These are phyloP conservation scores for Aspidiotus destructor DNA, from an alignment of 2,888 invertebrate species.

Conservation along the genomic window DNA sequence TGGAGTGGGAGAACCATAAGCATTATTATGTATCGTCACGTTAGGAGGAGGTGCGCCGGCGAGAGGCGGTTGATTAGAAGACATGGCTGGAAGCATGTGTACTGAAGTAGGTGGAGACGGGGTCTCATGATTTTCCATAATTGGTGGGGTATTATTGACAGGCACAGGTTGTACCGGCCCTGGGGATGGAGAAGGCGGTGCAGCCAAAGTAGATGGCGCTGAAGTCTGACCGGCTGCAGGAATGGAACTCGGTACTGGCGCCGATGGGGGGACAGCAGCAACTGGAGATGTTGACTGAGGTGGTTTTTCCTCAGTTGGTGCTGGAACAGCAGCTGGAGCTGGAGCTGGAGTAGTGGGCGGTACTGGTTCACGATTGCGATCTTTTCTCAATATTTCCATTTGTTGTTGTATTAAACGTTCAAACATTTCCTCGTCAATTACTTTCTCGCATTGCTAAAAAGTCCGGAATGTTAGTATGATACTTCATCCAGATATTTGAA, in stretches of 20 bases:
- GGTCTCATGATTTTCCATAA: too few relatives aligned
- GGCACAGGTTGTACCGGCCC: too few relatives aligned
- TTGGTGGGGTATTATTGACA: background rate
- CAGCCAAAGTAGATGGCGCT: background rate
- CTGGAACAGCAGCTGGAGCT: constrained; percentile 41
- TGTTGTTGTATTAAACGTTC: constrained; percentile 81
- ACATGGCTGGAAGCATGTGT: too few relatives aligned
- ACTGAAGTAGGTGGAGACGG: too few relatives aligned
- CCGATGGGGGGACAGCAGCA: constrained; percentile 28
- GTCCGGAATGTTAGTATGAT: background rate
- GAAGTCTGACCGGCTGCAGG: background rate
- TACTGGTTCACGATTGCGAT: constrained; percentile 36
- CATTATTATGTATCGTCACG: too few relatives aligned
- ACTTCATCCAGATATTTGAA: too few relatives aligned
- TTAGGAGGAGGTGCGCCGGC: too few relatives aligned
- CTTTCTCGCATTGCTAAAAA: constrained; percentile 69
- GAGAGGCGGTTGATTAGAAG: too few relatives aligned
- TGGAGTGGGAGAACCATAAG: too few relatives aligned
- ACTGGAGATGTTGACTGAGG: constrained; percentile 23
- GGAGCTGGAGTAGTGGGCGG: constrained; percentile 33
- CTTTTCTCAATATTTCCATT: constrained; percentile 51
- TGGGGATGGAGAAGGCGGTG: too few relatives aligned
- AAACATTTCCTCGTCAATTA: constrained; percentile 88
- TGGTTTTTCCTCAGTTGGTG: constrained; percentile 39
- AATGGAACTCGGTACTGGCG: constrained; percentile 25